phyloP scores from a whole-genome alignment of 2,797 vertebrate genomes.

The Gallinago nigripennis region DNA sequence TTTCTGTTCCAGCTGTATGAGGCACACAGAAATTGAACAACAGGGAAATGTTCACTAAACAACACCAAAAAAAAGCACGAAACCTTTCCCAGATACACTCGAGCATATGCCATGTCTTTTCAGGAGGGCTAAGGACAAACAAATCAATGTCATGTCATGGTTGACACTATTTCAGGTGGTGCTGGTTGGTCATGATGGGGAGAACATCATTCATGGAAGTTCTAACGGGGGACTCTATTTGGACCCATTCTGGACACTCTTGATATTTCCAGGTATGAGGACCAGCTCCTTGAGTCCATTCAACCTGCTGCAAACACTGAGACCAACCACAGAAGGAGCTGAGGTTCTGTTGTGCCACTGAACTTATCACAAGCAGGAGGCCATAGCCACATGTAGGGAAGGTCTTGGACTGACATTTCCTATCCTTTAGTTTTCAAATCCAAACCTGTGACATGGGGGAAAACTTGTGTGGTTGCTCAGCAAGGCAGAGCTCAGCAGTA shows the following conservation, averaged over 20 bases:
- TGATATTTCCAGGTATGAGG: background rate
- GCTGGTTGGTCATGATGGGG: accelerated
- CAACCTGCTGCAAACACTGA: background rate
- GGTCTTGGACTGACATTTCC: background rate
- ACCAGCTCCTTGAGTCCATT: background rate
- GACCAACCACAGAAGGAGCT: background rate
- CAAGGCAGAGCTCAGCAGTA: background rate
- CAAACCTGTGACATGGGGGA: background rate
- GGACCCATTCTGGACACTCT: background rate
- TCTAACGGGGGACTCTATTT: background rate
- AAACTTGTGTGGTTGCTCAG: background rate
- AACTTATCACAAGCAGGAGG: background rate
- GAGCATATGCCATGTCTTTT: background rate
- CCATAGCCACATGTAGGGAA: background rate
- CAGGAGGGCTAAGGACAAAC: background rate
- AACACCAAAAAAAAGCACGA: background rate
- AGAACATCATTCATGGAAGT: background rate
- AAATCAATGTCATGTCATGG: background rate
- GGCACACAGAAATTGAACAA: background rate
- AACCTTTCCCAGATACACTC: background rate
- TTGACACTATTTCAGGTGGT: background rate
- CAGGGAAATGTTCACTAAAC: background rate
- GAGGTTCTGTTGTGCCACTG: background rate
- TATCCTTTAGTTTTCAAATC: background rate
- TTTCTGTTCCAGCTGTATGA: background rate